Percentiles rank a stretch among this genome's conserved stretches.
phyloP scores from a whole-genome alignment of 2,888 invertebrate species.

The Lepidochrysops patricia region DNA sequence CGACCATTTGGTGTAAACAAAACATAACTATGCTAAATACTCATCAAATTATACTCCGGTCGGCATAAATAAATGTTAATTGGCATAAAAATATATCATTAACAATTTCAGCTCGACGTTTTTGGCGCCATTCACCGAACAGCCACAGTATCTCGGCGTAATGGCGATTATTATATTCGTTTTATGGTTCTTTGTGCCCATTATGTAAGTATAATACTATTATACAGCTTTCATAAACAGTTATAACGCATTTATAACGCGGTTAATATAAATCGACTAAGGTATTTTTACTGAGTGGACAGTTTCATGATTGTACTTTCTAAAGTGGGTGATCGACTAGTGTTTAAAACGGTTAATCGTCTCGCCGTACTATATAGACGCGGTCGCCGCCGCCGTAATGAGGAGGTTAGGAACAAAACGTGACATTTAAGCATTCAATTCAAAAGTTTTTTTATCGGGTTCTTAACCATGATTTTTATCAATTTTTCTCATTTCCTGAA shows the following conservation, averaged over 20 bases:
- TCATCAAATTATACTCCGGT: background rate
- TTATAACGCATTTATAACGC: slow-evolving; percentile 13
- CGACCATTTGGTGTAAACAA: background rate
- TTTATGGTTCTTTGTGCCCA: slow-evolving; percentile 77
- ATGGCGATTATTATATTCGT: slow-evolving; percentile 76
- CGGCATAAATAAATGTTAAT: slow-evolving; percentile 22
- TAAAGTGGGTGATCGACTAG: background rate
- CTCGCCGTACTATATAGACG: too few relatives aligned
- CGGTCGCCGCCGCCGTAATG: background rate
- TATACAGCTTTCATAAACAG: slow-evolving; percentile 25
- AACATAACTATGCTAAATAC: slow-evolving; percentile 2
- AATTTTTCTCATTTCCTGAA: too few relatives aligned
- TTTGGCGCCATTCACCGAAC: slow-evolving; percentile 74
- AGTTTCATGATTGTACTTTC: background rate
- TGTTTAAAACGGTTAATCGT: too few relatives aligned
- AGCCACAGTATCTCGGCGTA: slow-evolving; percentile 78
- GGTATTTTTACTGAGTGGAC: background rate
- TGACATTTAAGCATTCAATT: too few relatives aligned
- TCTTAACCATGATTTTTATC: too few relatives aligned
- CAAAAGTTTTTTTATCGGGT: too few relatives aligned
- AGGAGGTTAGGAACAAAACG: too few relatives aligned
- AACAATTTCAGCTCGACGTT: slow-evolving; percentile 65
- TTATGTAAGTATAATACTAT: slow-evolving; percentile 70
- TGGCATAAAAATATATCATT: slow-evolving; percentile 26
- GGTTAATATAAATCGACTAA: background rate